A percentile compares a stretch with the other conserved stretches of the same genome.
Evolutionary conservation across 2,113 vertebrate genomes (phyloP).

Genomic region (Aspidoscelis tigris): DNA sequence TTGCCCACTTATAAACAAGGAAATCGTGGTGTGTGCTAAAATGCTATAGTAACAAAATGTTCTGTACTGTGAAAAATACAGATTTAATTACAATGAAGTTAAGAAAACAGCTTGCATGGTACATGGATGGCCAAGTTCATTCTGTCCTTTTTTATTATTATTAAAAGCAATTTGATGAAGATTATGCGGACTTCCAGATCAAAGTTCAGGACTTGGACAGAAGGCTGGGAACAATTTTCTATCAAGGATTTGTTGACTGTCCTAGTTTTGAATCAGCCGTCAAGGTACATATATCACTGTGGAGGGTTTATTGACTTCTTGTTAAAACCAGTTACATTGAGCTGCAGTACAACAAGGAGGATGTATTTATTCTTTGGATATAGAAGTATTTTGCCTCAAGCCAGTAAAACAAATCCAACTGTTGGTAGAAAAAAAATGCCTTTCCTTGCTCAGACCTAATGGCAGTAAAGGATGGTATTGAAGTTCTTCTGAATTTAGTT

Average conservation of each 20-base stretch:
- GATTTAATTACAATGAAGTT: neutral
- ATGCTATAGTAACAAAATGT: accelerated
- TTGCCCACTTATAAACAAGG: accelerated
- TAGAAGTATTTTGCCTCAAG: neutral
- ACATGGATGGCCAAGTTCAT: accelerated
- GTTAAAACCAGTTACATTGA: neutral
- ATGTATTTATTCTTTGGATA: neutral
- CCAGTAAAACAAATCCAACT: neutral
- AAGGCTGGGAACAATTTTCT: constrained; percentile 76
- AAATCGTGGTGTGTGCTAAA: accelerated
- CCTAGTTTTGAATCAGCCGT: constrained; percentile 58
- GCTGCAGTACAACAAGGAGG: neutral
- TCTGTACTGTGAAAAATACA: too few relatives aligned
- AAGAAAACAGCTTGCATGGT: accelerated
- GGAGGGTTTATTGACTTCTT: neutral
- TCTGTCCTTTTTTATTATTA: neutral
- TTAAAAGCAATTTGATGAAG: constrained; percentile 70
- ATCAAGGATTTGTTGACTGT: constrained; percentile 75
- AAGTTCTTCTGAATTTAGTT: neutral
- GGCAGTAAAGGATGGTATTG: neutral
- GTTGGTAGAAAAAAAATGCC: neutral
- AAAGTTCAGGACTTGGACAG: constrained; percentile 76
- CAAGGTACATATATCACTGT: constrained; percentile 67
- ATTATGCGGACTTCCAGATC: constrained; percentile 74
- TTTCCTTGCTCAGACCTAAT: neutral